Percentiles rank a stretch among this genome's conserved stretches.
Conservation (phyloP, 2,888 invertebrate genomes). For the Drosophila vallismaia region DNA sequence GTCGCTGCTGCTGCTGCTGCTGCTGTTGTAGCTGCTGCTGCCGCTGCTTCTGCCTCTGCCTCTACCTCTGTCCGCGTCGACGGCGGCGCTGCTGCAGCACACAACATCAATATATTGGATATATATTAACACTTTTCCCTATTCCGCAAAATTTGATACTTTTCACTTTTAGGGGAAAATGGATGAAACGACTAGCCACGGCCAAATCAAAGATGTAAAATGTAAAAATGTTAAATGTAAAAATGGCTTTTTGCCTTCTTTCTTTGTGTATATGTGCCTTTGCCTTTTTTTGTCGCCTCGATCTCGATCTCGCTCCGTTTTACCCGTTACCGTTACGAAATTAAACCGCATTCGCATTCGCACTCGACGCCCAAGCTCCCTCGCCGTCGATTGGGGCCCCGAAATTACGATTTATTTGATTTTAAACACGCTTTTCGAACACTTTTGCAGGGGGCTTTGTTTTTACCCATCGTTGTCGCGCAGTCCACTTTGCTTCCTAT, state of each 20-base stretch:
- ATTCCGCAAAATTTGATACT: slow-evolving; percentile 9
- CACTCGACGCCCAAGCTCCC: slow-evolving; percentile 60
- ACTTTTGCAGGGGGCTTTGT: slow-evolving; percentile 70
- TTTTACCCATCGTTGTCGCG: slow-evolving; percentile 66
- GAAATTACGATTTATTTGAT: slow-evolving; percentile 51
- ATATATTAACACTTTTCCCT: slow-evolving; percentile 56
- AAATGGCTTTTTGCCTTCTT: slow-evolving; percentile 50
- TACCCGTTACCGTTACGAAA: slow-evolving; percentile 17
- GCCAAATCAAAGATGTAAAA: background rate
- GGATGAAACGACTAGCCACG: background rate
- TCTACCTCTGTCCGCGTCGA: slow-evolving; percentile 32
- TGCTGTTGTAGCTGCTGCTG: background rate
- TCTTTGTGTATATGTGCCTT: slow-evolving; percentile 59
- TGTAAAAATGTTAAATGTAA: slow-evolving; percentile 2
- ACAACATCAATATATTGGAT: slow-evolving; percentile 77
- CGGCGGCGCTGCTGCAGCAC: slow-evolving; percentile 58
- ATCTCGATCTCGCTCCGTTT: background rate
- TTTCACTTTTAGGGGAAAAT: slow-evolving; percentile 48
- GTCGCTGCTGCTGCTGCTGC: background rate
- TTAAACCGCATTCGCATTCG: slow-evolving; percentile 22
- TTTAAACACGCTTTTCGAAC: slow-evolving; percentile 32
- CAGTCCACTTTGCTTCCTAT: slow-evolving; percentile 13
- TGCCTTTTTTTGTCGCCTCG: slow-evolving; percentile 23
- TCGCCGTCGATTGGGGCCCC: slow-evolving; percentile 52
- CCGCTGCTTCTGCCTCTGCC: slow-evolving; percentile 15